These are phyloP conservation scores for Pycnonotus jocosus DNA, from an alignment of 2,113 vertebrate genomes.

Conservation along the genomic window DNA sequence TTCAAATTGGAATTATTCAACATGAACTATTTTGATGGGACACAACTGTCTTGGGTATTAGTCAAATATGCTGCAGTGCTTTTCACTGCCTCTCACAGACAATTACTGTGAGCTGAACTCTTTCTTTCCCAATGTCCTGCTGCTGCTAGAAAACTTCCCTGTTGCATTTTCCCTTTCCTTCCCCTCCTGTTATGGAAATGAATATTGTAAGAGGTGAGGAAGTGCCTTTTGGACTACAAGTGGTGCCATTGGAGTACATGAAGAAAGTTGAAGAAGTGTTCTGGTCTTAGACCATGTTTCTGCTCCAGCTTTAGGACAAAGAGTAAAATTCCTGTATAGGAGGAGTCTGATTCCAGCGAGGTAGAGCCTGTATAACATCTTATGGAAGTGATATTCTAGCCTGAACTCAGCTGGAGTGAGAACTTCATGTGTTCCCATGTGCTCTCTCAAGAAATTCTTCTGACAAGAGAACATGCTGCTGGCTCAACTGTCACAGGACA, in stretches of 20 bases:
- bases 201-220: not conserved
- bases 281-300: not conserved
- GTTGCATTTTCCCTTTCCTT: not conserved
- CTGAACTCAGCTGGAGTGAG: not conserved
- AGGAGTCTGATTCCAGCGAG: not conserved
- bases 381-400: not conserved
- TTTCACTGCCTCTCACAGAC: not conserved
- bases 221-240: not conserved
- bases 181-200: not conserved
- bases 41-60: not conserved
- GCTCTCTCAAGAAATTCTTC: not conserved
- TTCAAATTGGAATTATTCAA: not conserved
- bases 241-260: not conserved
- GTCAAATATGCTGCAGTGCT: not conserved
- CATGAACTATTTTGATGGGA: not conserved
- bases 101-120: not conserved
- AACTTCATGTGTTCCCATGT: not conserved
- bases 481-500: not conserved
- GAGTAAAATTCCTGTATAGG: not conserved
- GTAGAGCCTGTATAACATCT: not conserved
- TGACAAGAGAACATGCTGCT: not conserved
- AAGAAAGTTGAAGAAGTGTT: not conserved
- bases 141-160: not conserved
- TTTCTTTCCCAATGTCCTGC: not conserved
- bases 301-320: not conserved